Base-by-base conservation (phyloP, 2,113 vertebrate genomes). In the Marcusenius ussheri region DNA sequence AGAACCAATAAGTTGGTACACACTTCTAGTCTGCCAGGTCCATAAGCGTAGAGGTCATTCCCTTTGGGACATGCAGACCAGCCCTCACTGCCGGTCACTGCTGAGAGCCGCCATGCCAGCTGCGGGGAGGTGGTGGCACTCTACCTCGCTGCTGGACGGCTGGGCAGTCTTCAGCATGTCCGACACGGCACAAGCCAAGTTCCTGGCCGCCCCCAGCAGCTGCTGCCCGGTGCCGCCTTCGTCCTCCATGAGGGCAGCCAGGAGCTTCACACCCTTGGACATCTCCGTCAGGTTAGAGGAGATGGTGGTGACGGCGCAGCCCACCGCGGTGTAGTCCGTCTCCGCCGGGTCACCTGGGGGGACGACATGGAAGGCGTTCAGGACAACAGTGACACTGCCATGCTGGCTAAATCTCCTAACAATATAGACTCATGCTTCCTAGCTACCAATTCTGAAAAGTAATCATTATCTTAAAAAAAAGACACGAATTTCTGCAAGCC, bases 271-370 rank as follows among this genome's bases (percentile, higher is more conserved):
- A 0, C 98, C 98, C 74, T 98, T 98, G 10, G 98, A 99, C 98
- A 99, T 99, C 95, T 99, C 98, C 0, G 98, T 99, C 93, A 99
- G 95, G 95, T 99, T 99, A 93, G 98, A 99, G 91, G 98, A 99
- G 94, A 99, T 99, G 11, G 98, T 99, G 91, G 98, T 99, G 62
- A 99, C 97, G 0, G 98, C 98, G 0, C 98, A 99, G 93, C 98
- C 98, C 92, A 99, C 98, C 0, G 98, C 98, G 0, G 98, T 99
- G 92, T 99, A 99, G 94, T 99, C 98, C 0, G 98, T 99, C 94
- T 99, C 98, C 0, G 98, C 97, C 3, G 98, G 98, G 93, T 99
- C 98, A 24, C 98, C 98, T 99, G 90, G 62, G 45, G 56, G 90
- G 87, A 53, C 87, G 21, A 53, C 39, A 50, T 0, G 90, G 10